Conservation (phyloP, 2,888 invertebrate genomes). For the Trachelus tabidus region DNA sequence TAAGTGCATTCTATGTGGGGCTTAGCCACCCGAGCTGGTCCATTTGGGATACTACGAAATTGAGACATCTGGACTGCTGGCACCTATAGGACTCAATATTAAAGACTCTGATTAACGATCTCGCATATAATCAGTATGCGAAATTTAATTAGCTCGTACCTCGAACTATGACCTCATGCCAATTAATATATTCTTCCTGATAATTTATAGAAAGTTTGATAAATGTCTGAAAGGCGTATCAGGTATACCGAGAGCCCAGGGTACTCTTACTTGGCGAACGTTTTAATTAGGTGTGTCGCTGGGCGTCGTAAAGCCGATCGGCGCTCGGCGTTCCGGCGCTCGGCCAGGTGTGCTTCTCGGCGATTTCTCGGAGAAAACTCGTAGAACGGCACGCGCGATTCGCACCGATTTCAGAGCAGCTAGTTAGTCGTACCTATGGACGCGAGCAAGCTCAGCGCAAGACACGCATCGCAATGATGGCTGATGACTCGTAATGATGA, state of each 20-base stretch:
- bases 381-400: background rate
- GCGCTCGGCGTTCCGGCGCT: too few relatives aligned
- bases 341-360: background rate
- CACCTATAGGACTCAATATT: background rate
- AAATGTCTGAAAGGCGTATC: background rate
- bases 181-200: background rate
- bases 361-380: background rate
- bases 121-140: background rate
- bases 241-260: background rate
- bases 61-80: background rate
- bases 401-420: background rate
- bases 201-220: background rate
- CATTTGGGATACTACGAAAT: background rate
- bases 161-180: background rate
- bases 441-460: background rate
- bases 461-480: background rate
- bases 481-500: background rate
- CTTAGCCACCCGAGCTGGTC: background rate
- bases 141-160: background rate
- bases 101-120: background rate
- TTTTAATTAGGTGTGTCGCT: background rate
- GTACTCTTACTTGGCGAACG: background rate
- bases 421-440: background rate
- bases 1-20: background rate
- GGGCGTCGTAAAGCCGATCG: background rate